Conservation (phyloP, 2,888 invertebrate species). For the Isotomurus palustris region DNA sequence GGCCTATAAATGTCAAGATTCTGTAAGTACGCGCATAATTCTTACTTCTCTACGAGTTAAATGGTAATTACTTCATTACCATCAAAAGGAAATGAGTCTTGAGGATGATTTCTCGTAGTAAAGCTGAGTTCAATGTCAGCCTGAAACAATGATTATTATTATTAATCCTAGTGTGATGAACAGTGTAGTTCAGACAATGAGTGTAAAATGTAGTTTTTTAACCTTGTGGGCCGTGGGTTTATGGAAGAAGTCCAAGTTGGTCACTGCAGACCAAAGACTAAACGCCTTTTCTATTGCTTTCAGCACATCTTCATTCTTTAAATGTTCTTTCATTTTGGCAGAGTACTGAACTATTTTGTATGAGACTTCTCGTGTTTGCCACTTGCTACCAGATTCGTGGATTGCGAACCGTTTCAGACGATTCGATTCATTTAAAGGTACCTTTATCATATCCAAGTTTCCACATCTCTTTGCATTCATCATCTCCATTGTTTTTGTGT, state of each 20-base stretch:
- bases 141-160: conserved; percentile 9
- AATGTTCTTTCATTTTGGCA: conserved; percentile 16
- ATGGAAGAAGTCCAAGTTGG: conserved; percentile 34
- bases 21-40: too few relatives aligned
- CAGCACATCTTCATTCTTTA: conserved; percentile 19
- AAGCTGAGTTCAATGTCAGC: conserved; percentile 49
- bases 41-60: too few relatives aligned
- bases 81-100: conserved; percentile 50
- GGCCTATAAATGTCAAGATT: conserved; percentile 50
- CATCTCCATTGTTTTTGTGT: conserved; percentile 37
- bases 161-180: neutral
- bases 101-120: conserved; percentile 46
- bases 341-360: conserved; percentile 35
- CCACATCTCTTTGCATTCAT: conserved; percentile 44
- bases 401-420: conserved; percentile 28
- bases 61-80: conserved; percentile 31
- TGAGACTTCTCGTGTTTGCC: conserved; percentile 33
- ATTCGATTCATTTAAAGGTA: conserved; percentile 3
- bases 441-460: conserved; percentile 30
- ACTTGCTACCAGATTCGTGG: conserved; percentile 10
- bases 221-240: conserved; percentile 18
- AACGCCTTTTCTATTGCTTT: conserved; percentile 32
- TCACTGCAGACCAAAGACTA: conserved; percentile 28
- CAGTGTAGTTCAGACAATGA: neutral
- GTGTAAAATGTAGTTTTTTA: neutral